These are phyloP conservation scores for Genyomyrus donnyi DNA, from an alignment of 2,113 vertebrate genomes.

Conservation along the genomic window DNA sequence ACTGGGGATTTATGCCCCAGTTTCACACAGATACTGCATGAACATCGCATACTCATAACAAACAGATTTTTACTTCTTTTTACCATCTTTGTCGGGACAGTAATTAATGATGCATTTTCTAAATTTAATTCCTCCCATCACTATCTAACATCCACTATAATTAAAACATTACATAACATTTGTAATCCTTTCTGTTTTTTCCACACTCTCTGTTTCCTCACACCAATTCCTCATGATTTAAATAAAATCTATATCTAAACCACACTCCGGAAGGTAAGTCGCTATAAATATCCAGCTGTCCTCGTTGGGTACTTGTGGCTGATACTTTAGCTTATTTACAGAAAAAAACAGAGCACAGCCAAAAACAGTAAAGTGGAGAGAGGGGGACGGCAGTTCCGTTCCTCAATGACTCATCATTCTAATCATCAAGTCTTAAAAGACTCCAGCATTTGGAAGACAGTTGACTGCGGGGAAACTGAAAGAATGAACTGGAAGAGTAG, in stretches of 20 bases:
- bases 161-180: not conserved
- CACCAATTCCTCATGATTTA: not conserved
- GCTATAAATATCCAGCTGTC: conserved; percentile 2
- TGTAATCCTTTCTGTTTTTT: not conserved
- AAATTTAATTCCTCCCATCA: not conserved
- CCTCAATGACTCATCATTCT: not conserved
- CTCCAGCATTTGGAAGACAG: not conserved
- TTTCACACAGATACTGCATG: not conserved
- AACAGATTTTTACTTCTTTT: not conserved
- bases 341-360: not conserved
- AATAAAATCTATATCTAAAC: not conserved
- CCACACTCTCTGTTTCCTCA: not conserved
- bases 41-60: not conserved
- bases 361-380: not conserved
- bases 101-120: not conserved
- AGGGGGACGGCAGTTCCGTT: not conserved
- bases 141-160: not conserved
- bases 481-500: not conserved
- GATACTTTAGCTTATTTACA: not conserved
- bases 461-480: not conserved
- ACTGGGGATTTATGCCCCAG: not conserved
- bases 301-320: not conserved
- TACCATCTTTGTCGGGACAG: not conserved
- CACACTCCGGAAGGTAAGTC: not conserved
- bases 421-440: not conserved